phyloP scores from a whole-genome alignment of 2,888 invertebrate genomes.

The Diogma glabrata region DNA sequence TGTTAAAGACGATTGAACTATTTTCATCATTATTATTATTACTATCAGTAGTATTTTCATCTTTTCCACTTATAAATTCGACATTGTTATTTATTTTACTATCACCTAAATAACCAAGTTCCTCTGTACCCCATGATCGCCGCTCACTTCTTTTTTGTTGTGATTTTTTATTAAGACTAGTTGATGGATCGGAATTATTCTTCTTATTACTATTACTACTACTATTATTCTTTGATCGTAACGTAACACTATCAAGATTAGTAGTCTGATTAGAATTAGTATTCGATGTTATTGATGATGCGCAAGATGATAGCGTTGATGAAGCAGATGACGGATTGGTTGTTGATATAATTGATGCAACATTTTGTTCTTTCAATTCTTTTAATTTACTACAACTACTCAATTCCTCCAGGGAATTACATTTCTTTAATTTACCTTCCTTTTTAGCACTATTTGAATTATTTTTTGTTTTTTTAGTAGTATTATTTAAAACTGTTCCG shows the following conservation, averaged over 20 bases:
- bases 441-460: conserved; percentile 30
- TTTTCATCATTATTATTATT: conserved; percentile 13
- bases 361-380: conserved; percentile 47
- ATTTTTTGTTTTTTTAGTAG: conserved; percentile 11
- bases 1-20: background rate
- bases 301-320: conserved; percentile 9
- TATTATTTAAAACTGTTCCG: conserved; percentile 18
- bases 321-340: background rate
- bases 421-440: conserved; percentile 44
- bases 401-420: conserved; percentile 70
- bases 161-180: conserved; percentile 9
- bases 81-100: conserved; percentile 20
- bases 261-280: background rate
- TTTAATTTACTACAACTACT: conserved; percentile 59
- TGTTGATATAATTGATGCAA: no score
- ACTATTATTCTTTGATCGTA: conserved; percentile 5
- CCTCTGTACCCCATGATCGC: conserved; percentile 57
- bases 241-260: conserved; percentile 13
- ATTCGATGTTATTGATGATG: conserved; percentile 7
- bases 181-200: conserved; percentile 10
- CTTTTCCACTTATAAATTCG: conserved; percentile 16
- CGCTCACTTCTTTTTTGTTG: conserved; percentile 35
- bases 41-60: conserved; percentile 18
- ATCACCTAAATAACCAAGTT: conserved; percentile 39
- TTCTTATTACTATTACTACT: conserved; percentile 8